Conservation (phyloP, 2,113 vertebrate genomes). For the Macrotis lagotis region DNA sequence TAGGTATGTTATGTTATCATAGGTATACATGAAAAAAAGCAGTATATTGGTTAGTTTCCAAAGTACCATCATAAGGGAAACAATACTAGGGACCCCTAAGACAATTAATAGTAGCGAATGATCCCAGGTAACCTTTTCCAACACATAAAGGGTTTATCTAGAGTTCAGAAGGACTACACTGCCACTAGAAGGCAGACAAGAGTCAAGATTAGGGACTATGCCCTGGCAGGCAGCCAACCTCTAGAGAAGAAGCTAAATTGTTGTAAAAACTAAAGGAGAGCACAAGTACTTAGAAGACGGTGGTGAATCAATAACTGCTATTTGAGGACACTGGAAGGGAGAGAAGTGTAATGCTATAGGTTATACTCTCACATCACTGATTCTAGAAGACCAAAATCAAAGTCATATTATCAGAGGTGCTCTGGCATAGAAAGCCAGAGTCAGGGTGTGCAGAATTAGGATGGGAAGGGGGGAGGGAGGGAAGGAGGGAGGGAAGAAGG, state of each 20-base stretch:
- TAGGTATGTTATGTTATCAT: not conserved
- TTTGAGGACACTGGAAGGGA: not conserved
- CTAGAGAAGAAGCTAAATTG: not conserved
- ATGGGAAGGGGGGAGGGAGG: too few relatives aligned
- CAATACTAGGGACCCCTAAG: too few relatives aligned
- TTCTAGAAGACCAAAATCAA: not conserved
- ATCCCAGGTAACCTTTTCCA: too few relatives aligned
- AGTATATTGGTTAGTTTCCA: not conserved
- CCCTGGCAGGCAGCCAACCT: too few relatives aligned
- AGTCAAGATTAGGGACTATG: too few relatives aligned
- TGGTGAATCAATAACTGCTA: not conserved
- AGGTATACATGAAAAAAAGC: slow-evolving; percentile 6
- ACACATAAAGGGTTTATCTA: too few relatives aligned
- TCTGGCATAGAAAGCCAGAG: not conserved
- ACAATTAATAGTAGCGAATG: too few relatives aligned
- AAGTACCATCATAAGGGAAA: too few relatives aligned
- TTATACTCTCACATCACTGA: not conserved
- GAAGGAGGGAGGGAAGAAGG: too few relatives aligned
- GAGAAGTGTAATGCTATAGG: not conserved
- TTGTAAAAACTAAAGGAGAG: not conserved
- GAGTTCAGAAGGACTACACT: too few relatives aligned
- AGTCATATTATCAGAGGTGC: not conserved
- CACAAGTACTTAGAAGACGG: not conserved
- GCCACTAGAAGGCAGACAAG: too few relatives aligned
- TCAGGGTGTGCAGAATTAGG: not conserved